Conservation (phyloP, 2,888 invertebrate species). For the Cremastinae sp. region DNA sequence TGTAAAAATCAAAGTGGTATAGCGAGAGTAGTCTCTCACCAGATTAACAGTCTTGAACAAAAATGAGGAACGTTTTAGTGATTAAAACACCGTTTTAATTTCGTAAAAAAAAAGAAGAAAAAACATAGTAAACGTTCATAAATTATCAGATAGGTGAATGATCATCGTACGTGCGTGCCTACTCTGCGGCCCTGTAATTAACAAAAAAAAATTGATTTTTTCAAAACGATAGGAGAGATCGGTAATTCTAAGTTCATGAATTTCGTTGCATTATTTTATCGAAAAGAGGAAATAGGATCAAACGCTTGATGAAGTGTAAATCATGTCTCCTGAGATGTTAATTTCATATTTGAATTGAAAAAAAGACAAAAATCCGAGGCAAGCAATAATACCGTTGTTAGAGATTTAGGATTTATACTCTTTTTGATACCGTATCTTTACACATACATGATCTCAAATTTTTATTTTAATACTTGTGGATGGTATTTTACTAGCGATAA, state of each 20-base stretch:
- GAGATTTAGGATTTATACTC: constrained; percentile 58
- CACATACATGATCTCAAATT: constrained; percentile 65
- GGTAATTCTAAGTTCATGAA: constrained; percentile 25
- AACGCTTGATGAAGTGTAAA: constrained; percentile 58
- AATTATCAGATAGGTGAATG: constrained; percentile 56
- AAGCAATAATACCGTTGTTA: constrained; percentile 48
- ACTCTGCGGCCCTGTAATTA: constrained; percentile 15
- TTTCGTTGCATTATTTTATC: constrained; percentile 59
- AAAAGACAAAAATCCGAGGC: constrained; percentile 28
- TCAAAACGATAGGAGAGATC: constrained; percentile 20
- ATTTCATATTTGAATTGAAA: constrained; percentile 29
- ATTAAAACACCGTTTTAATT: constrained; percentile 16
- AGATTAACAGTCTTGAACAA: constrained; percentile 18
- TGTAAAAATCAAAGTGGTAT: constrained; percentile 42
- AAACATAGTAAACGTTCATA: constrained; percentile 57
- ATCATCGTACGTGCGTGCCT: constrained; percentile 30
- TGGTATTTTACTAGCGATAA: constrained; percentile 64
- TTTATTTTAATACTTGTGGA: constrained; percentile 66
- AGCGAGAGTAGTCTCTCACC: constrained; percentile 34
- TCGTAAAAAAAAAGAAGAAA: constrained; percentile 34
- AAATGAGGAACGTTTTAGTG: not conserved
- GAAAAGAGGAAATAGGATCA: constrained; percentile 56
- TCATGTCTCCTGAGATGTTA: constrained; percentile 57
- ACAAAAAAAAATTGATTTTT: constrained; percentile 29
- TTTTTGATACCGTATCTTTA: constrained; percentile 57